These are phyloP conservation scores for Odontamblyopus rebecca DNA, from an alignment of 2,797 vertebrate species.

Conservation along the genomic window DNA sequence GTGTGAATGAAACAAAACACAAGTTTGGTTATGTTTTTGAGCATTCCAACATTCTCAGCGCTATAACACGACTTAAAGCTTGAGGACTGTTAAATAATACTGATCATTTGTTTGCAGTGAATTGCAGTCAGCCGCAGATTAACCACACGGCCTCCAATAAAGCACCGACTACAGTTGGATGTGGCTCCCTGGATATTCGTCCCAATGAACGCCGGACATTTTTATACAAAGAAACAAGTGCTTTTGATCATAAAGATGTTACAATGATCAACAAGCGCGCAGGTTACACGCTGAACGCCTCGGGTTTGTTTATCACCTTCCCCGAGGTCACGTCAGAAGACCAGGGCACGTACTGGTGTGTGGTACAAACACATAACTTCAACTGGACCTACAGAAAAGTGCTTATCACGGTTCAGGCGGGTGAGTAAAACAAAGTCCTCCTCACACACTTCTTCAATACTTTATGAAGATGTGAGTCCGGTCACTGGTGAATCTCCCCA, in stretches of 20 bases:
- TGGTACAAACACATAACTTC: too few species aligned
- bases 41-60: too few species aligned
- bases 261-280: background rate
- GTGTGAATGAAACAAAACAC: too few species aligned
- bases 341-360: background rate
- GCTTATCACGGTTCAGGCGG: background rate
- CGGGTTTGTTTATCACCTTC: background rate
- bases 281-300: background rate
- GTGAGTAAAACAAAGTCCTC: background rate
- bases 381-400: background rate
- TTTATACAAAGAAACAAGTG: conserved; percentile 1
- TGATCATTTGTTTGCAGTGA: background rate
- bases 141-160: background rate
- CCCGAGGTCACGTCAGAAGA: background rate
- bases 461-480: too few species aligned
- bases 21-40: too few species aligned
- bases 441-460: background rate
- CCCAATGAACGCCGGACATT: rapidly evolving
- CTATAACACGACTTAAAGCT: too few species aligned
- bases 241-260: background rate
- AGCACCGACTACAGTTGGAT: background rate
- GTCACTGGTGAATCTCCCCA: too few species aligned
- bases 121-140: background rate
- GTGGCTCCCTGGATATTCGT: background rate
- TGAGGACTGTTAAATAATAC: background rate